These are phyloP conservation scores for Plumapathes pennacea DNA, from an alignment of 92 coral and sea anemone species.

Conservation along the genomic window DNA sequence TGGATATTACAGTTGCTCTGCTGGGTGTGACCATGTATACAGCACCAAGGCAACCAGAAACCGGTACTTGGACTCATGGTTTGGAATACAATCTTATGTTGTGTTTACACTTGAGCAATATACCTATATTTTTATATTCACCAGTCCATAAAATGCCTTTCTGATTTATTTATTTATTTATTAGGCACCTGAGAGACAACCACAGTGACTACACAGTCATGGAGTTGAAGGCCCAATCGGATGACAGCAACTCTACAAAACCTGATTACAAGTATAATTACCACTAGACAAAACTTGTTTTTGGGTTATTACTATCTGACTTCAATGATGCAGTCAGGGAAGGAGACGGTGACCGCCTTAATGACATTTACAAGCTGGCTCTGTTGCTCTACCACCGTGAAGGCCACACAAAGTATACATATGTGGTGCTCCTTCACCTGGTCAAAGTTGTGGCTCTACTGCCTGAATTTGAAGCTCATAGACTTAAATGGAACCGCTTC, in stretches of 20 bases:
- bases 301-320: constrained; percentile 49
- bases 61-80: constrained; percentile 3
- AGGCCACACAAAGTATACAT: constrained; percentile 32
- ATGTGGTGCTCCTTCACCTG: constrained; percentile 22
- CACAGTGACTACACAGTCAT: constrained; percentile 19
- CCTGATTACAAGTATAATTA: constrained; percentile 27
- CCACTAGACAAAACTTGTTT: constrained; percentile 31
- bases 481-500: constrained; percentile 58
- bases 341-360: constrained; percentile 61
- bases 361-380: constrained; percentile 40
- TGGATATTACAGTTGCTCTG: constrained; percentile 34
- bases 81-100: not conserved
- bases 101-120: not conserved
- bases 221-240: not conserved
- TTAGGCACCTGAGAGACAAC: constrained; percentile 40
- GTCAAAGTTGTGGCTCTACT: constrained; percentile 29
- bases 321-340: constrained; percentile 62
- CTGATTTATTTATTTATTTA: constrained; percentile 3
- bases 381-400: constrained; percentile 44
- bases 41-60: constrained; percentile 47
- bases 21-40: constrained; percentile 36
- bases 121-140: no score
- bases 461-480: constrained; percentile 48
- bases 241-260: not conserved
- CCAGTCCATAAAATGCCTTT: no score